Evolutionary conservation across 2,113 vertebrate species (phyloP).

Genomic region (Stegostoma tigrinum): DNA sequence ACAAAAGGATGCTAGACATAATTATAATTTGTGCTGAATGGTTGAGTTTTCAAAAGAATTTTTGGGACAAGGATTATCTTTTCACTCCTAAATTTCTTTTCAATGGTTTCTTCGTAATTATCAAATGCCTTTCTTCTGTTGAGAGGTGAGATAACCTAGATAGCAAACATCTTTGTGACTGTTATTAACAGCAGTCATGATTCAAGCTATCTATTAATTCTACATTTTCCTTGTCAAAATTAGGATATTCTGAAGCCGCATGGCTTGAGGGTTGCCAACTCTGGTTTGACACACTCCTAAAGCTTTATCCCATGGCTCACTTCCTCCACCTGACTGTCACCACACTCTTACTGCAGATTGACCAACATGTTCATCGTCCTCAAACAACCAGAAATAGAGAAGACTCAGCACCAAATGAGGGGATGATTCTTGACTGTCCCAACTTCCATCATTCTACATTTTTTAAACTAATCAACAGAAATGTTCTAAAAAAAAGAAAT

Average conservation of each 20-base stretch:
- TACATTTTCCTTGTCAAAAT: not conserved
- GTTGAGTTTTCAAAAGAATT: conserved; percentile 7
- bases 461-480: not conserved
- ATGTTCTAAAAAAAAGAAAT: not conserved
- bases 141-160: not conserved
- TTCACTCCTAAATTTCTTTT: not conserved
- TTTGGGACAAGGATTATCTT: conserved; percentile 20
- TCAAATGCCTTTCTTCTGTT: not conserved
- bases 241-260: not conserved
- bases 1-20: not conserved
- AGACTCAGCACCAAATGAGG: not conserved
- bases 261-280: not conserved
- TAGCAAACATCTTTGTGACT: not conserved
- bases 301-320: not conserved
- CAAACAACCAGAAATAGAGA: not conserved
- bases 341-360: not conserved
- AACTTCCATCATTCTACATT: not conserved
- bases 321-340: not conserved
- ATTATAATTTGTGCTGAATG: conserved; percentile 23
- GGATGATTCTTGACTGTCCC: not conserved
- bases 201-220: not conserved
- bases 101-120: not conserved
- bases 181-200: not conserved
- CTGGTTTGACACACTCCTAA: not conserved
- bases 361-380: not conserved